These are phyloP conservation scores for Ranitomeya imitator DNA, from an alignment of 2,113 vertebrate species.

Conservation along the genomic window DNA sequence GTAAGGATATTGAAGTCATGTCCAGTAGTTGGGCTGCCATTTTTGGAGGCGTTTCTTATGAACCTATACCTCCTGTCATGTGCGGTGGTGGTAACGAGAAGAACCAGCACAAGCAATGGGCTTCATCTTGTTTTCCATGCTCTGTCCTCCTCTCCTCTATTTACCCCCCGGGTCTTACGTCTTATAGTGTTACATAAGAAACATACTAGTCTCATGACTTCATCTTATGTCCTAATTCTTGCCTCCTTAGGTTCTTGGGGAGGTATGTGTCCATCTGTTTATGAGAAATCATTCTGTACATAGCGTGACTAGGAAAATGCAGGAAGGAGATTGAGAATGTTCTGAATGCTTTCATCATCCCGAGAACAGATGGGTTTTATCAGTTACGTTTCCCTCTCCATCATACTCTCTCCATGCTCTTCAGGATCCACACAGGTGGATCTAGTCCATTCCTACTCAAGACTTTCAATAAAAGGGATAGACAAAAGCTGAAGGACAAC, in stretches of 20 bases:
- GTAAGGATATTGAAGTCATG: neutral
- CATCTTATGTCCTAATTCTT: neutral
- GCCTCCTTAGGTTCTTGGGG: neutral
- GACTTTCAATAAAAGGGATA: neutral
- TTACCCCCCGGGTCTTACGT: no score
- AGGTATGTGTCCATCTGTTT: neutral
- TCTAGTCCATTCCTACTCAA: neutral
- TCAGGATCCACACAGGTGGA: neutral
- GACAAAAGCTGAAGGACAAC: neutral
- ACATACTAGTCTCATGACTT: neutral
- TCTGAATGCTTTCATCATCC: conserved; percentile 19
- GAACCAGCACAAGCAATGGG: neutral
- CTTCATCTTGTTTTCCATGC: neutral
- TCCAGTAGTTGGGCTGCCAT: neutral
- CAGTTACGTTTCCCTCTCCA: neutral
- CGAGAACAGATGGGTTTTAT: conserved; percentile 28
- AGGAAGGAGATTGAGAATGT: neutral
- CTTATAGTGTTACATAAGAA: neutral
- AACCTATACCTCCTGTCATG: neutral
- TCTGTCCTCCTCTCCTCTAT: neutral
- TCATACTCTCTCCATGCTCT: neutral
- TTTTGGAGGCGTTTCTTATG: neutral
- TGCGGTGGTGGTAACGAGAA: neutral
- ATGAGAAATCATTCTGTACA: neutral
- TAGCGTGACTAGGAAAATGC: neutral